Percentiles rank a stretch among this genome's conserved stretches.
These are phyloP conservation scores for Malacoraja senta DNA, from an alignment of 2,797 vertebrate species.

Conservation along the genomic window DNA sequence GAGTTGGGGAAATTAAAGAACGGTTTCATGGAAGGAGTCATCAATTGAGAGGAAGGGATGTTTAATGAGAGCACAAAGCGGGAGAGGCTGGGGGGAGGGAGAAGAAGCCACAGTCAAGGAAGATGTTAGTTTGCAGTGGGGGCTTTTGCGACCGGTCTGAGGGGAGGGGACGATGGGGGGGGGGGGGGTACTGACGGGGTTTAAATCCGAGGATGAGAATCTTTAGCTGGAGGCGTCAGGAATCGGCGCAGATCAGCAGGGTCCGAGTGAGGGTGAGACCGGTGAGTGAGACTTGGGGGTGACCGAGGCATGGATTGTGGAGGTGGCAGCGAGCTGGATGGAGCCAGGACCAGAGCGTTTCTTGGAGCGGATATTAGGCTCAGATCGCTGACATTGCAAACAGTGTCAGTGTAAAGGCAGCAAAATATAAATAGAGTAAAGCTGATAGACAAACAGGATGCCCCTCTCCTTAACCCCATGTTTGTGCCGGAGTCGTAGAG, in stretches of 20 bases:
- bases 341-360: background rate
- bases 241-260: background rate
- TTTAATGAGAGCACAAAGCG: background rate
- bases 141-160: background rate
- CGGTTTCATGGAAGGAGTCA: background rate
- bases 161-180: no score
- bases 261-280: background rate
- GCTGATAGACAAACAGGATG: background rate
- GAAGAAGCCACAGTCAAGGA: background rate
- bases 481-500: no score
- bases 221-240: background rate
- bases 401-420: background rate
- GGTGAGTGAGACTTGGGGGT: background rate
- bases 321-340: background rate
- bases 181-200: no score
- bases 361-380: background rate
- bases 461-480: no score
- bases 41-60: no score
- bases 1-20: no score
- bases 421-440: background rate
- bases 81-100: no score
- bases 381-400: background rate
- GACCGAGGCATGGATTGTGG: background rate
- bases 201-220: background rate
- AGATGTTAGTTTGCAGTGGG: background rate